These are phyloP conservation scores for Dilophus febrilis DNA, from an alignment of 2,888 invertebrate species.

Conservation along the genomic window DNA sequence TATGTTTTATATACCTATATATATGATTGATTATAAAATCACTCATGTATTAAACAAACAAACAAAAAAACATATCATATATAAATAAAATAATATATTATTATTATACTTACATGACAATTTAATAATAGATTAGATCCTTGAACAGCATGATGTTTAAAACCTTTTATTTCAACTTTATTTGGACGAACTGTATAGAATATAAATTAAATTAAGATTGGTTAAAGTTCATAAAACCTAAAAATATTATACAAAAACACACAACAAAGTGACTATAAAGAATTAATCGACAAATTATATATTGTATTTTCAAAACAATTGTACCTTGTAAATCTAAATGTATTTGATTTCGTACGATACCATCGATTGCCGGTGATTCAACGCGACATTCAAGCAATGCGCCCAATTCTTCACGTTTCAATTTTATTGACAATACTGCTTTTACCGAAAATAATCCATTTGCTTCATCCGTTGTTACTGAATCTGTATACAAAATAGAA, in stretches of 20 bases:
- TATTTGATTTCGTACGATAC: slow-evolving; percentile 27
- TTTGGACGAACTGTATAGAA: slow-evolving; percentile 61
- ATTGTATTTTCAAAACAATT: slow-evolving; percentile 14
- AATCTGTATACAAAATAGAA: slow-evolving; percentile 34
- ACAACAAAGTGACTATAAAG: neutral
- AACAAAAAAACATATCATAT: too few relatives aligned
- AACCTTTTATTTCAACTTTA: slow-evolving; percentile 55
- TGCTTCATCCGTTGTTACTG: slow-evolving; percentile 32
- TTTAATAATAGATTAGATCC: slow-evolving; percentile 62
- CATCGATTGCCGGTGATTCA: slow-evolving; percentile 38
- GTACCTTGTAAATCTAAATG: slow-evolving; percentile 52
- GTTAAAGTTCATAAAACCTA: neutral
- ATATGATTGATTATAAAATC: too few relatives aligned
- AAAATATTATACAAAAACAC: neutral
- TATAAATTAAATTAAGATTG: slow-evolving; percentile 5
- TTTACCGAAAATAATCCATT: slow-evolving; percentile 46
- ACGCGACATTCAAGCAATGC: slow-evolving; percentile 53
- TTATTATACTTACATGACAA: slow-evolving; percentile 41
- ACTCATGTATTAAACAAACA: too few relatives aligned
- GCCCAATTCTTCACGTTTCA: slow-evolving; percentile 50
- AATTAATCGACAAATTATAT: neutral
- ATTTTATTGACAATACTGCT: slow-evolving; percentile 40
- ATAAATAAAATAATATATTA: too few relatives aligned
- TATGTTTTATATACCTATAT: too few relatives aligned
- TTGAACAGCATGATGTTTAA: slow-evolving; percentile 61